phyloP scores from a whole-genome alignment of 2,113 vertebrate species.

The Spea bombifrons region DNA sequence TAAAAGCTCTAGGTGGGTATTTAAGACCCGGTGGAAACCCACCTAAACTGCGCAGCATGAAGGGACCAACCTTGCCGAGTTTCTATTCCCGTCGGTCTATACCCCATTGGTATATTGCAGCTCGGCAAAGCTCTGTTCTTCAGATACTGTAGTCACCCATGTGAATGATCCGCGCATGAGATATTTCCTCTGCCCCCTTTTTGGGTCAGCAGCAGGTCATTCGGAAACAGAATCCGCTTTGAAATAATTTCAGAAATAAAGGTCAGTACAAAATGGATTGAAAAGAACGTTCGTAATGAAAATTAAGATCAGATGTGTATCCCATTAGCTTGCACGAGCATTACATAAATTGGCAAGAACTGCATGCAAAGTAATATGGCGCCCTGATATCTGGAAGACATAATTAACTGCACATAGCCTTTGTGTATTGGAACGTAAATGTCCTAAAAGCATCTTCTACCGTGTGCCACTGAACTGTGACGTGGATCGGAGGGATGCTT shows the following conservation, averaged over 20 bases:
- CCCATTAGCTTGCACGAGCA: background rate
- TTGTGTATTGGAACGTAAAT: background rate
- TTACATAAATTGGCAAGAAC: background rate
- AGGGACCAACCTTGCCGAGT: too few relatives aligned
- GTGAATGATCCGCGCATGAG: constrained; percentile 26
- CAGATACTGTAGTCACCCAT: constrained; percentile 24
- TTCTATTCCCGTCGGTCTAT: constrained; percentile 1
- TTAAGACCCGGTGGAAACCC: too few relatives aligned
- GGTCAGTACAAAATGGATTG: constrained; percentile 24
- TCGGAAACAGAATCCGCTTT: constrained; percentile 20
- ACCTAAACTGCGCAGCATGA: too few relatives aligned
- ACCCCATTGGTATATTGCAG: constrained; percentile 1
- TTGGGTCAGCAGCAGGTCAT: constrained; percentile 38
- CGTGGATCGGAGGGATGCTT: too few relatives aligned
- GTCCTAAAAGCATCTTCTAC: background rate
- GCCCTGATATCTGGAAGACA: background rate
- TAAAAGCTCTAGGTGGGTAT: too few relatives aligned
- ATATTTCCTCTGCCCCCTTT: constrained; percentile 3
- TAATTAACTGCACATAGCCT: background rate
- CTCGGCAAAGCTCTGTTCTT: constrained; percentile 1
- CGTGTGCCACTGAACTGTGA: background rate
- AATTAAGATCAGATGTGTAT: constrained; percentile 1
- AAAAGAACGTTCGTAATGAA: background rate
- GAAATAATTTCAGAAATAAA: constrained; percentile 35
- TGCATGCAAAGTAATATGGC: background rate